Evolutionary conservation across 2,888 invertebrate genomes (phyloP), one percentile per base, ranked within the genome.

Genomic region (Nezara viridula): DNA sequence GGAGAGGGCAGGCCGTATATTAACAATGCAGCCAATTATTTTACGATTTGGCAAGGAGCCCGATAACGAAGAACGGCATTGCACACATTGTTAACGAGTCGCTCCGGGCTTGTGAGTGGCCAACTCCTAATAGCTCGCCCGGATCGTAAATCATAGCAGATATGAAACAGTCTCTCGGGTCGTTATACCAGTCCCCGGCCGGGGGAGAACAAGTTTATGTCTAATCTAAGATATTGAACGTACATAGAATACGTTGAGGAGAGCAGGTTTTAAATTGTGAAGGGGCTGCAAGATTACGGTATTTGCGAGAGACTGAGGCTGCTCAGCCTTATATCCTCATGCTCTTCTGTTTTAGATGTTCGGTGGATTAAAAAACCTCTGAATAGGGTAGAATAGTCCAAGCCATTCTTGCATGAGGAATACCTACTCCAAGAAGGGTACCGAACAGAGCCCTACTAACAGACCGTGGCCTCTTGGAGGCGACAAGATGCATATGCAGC

Each of bases 31-130:
- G 60, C 4, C 60, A 60, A 55, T 60, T 60, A 60, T 27, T 60
- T 60, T 27, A 27, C 60, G 27, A 60, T 60, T 60, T 60, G 60
- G 60, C 60, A 60, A 5, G 12, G 27, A 60, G 60, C 60, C 60
- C 60, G 16, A 60, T 60, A 27, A 16, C 12, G 5, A 16, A 14
- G 60, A 27, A 60, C 14, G 12, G 27, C 5, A 60, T n/a, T 55
- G 55, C 55, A 55, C 60, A 60, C 27, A 55, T 55, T 55, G 60
- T 60, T 60, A 60, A 60, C 60, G 27, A 60, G 60, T 27, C 27
- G 24, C 9, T n/a, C 5, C 27, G 27, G 14, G 27, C 7, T 6
- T 16, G 5, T 60, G 5, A 27, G 27, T 12, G 60, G 27, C 60
- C 60, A 60, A 60, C 60, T 60, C 60, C 5, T 60, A 60, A 60